A percentile compares a stretch with the other conserved stretches of the same genome.
These are phyloP conservation scores for Pampus argenteus DNA, from an alignment of 2,797 vertebrate species.

Conservation along the genomic window DNA sequence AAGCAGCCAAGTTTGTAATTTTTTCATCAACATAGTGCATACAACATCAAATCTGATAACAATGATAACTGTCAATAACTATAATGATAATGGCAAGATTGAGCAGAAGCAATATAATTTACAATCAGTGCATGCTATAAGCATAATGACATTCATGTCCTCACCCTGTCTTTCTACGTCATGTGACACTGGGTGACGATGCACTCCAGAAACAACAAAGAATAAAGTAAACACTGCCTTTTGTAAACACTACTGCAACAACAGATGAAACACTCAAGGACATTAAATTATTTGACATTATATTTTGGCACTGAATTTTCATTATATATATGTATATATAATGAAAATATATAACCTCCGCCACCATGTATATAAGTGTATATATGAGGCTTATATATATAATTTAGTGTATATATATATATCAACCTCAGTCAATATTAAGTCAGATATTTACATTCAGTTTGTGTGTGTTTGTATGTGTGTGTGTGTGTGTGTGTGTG, in stretches of 20 bases:
- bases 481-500: constrained; percentile 42
- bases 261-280: constrained; percentile 83
- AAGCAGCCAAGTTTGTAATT: constrained; percentile 85
- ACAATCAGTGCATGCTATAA: constrained; percentile 89
- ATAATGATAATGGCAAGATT: constrained; percentile 82
- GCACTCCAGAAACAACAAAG: constrained; percentile 81
- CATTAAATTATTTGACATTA: constrained; percentile 85
- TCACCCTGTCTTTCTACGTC: constrained; percentile 74
- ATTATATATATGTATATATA: constrained; percentile 72
- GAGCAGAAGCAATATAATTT: constrained; percentile 88
- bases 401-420: constrained; percentile 72
- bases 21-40: constrained; percentile 87
- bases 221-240: constrained; percentile 85
- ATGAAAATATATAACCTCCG: constrained; percentile 81
- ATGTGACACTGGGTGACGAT: constrained; percentile 79
- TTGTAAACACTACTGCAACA: constrained; percentile 85
- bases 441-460: constrained; percentile 90
- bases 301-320: constrained; percentile 88
- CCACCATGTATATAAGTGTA: constrained; percentile 72
- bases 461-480: constrained; percentile 55
- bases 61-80: constrained; percentile 83
- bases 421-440: constrained; percentile 82
- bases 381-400: constrained; percentile 70
- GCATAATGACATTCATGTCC: constrained; percentile 85
- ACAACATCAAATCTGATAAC: constrained; percentile 89